A percentile compares a stretch with the other conserved stretches of the same genome.
phyloP scores from a whole-genome alignment of 2,888 invertebrate species.

The Apotomis betuletana region DNA sequence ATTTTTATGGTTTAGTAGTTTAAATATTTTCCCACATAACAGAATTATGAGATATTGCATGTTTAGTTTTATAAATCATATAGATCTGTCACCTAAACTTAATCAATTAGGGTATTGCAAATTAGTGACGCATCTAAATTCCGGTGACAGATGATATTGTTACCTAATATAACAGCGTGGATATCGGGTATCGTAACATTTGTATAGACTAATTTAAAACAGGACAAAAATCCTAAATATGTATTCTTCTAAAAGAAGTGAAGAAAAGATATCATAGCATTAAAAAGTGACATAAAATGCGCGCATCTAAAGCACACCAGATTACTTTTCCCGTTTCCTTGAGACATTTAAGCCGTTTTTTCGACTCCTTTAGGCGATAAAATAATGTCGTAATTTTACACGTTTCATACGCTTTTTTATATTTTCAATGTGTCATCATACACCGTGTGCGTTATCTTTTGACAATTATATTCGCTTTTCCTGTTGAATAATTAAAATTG shows the following conservation, averaged over 20 bases:
- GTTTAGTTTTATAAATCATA: too few species aligned
- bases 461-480: conserved; percentile 14
- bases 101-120: too few species aligned
- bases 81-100: too few species aligned
- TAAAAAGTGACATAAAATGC: background rate
- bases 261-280: background rate
- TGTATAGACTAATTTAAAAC: too few species aligned
- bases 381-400: conserved; percentile 26
- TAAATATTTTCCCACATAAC: background rate
- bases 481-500: background rate
- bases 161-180: too few species aligned
- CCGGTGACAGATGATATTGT: too few species aligned
- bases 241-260: too few species aligned
- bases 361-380: background rate
- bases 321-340: conserved; percentile 10
- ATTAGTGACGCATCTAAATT: too few species aligned
- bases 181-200: too few species aligned
- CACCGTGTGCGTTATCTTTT: background rate
- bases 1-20: background rate
- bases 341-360: conserved; percentile 19
- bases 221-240: too few species aligned
- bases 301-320: conserved; percentile 4
- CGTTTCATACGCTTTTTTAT: conserved; percentile 25
- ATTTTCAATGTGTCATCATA: background rate
- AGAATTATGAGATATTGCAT: too few species aligned